phyloP scores from a whole-genome alignment of 2,888 invertebrate genomes.

The Pachycephus smyrnensis region DNA sequence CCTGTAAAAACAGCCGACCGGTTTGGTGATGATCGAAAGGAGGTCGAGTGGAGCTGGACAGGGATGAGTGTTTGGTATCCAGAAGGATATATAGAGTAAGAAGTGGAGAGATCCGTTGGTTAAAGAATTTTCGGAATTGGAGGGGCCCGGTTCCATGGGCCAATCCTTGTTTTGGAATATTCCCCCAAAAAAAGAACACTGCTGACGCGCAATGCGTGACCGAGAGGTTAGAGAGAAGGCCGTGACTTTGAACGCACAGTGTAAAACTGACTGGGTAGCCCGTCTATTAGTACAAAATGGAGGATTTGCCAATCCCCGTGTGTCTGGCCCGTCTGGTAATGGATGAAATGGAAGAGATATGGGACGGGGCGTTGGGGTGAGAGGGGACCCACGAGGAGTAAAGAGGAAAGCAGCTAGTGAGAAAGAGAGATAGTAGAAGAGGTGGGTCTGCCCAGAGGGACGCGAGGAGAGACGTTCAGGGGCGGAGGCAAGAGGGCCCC shows the following conservation, averaged over 20 bases:
- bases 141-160: not conserved
- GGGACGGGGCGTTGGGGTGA: conserved; percentile 11
- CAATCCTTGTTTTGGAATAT: not conserved
- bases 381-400: conserved; percentile 12
- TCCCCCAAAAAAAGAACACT: not conserved
- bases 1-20: not conserved
- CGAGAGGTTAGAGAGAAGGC: not conserved
- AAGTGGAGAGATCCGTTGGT: not conserved
- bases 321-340: conserved; percentile 37
- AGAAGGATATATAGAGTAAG: not conserved
- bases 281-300: conserved; percentile 24
- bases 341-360: conserved; percentile 34
- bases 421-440: conserved; percentile 17
- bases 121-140: not conserved
- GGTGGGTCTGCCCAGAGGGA: conserved; percentile 49
- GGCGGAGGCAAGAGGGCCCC: conserved; percentile 17
- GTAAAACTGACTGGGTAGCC: not conserved
- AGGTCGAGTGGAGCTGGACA: not conserved
- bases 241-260: not conserved
- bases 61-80: not conserved
- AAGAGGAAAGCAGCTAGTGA: conserved; percentile 30
- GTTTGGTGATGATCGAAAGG: not conserved
- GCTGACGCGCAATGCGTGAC: not conserved
- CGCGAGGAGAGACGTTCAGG: conserved; percentile 35
- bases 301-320: conserved; percentile 37